Evolutionary conservation across 2,888 invertebrate genomes (phyloP).

Genomic region (Papilio demoleus): DNA sequence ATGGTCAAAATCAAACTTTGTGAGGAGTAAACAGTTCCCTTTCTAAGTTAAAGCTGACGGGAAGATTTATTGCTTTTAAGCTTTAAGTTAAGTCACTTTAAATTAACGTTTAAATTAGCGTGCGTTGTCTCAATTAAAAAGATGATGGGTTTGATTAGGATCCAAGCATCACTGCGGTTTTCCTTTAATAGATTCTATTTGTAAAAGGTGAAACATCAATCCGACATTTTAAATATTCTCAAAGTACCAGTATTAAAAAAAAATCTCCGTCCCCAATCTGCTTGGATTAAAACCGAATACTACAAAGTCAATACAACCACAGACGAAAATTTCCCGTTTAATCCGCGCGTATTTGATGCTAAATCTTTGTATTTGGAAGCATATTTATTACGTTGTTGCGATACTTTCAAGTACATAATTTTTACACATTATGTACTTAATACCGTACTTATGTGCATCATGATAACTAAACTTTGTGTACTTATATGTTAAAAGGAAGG

Average conservation of each 20-base stretch:
- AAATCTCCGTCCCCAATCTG: background rate
- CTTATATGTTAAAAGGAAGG: too few relatives aligned
- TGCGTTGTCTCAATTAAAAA: background rate
- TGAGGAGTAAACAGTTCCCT: background rate
- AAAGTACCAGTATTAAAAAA: too few relatives aligned
- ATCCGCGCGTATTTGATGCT: background rate
- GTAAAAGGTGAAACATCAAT: too few relatives aligned
- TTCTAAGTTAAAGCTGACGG: conserved; percentile 1
- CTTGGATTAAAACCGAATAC: background rate
- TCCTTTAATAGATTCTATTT: too few relatives aligned
- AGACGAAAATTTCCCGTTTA: background rate
- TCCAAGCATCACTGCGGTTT: background rate
- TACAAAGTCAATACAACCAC: background rate
- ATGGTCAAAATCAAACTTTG: conserved; percentile 1
- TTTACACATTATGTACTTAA: too few relatives aligned
- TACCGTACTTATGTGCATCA: too few relatives aligned
- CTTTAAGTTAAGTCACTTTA: background rate
- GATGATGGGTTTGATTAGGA: background rate
- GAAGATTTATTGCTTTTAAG: conserved; percentile 18
- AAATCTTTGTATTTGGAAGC: background rate
- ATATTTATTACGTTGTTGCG: background rate
- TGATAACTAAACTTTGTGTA: too few relatives aligned
- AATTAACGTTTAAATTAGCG: conserved; percentile 5
- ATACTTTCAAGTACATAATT: conserved; percentile 2
- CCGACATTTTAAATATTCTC: too few relatives aligned